These are phyloP conservation scores for Acromyrmex charruanus DNA, from an alignment of 1,140 invertebrate genomes.

Conservation along the genomic window DNA sequence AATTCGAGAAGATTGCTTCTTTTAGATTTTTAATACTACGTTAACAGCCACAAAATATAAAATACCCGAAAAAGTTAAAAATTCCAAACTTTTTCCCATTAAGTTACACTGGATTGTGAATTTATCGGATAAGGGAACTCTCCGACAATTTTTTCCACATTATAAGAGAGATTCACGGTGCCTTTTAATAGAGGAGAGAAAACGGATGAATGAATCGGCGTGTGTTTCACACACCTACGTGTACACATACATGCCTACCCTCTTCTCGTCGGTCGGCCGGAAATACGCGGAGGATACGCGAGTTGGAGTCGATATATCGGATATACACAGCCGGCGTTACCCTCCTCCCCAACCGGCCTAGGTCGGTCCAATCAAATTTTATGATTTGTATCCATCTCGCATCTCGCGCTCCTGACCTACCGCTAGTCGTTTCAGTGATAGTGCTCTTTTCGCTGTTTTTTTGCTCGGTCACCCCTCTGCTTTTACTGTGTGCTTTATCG, in stretches of 20 bases:
- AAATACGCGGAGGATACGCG: slow-evolving; percentile 81
- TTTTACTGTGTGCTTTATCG: slow-evolving; percentile 60
- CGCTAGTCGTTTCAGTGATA: slow-evolving; percentile 76
- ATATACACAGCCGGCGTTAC: slow-evolving; percentile 70
- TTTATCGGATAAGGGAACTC: slow-evolving; percentile 19
- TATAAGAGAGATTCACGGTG: slow-evolving; percentile 50
- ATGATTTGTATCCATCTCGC: slow-evolving; percentile 84
- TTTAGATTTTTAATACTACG: not conserved
- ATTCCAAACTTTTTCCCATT: not conserved
- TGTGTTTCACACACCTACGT: slow-evolving; percentile 27
- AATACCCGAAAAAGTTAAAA: not conserved
- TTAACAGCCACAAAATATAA: not conserved
- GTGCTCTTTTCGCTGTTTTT: slow-evolving; percentile 72
- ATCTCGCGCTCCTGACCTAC: slow-evolving; percentile 82
- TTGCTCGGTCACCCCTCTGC: slow-evolving; percentile 34
- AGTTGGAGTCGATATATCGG: slow-evolving; percentile 82
- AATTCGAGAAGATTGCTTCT: not conserved
- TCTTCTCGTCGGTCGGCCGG: slow-evolving; percentile 73
- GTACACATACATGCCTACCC: slow-evolving; percentile 64
- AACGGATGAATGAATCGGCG: slow-evolving; percentile 78
- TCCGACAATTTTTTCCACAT: slow-evolving; percentile 47
- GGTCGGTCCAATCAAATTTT: slow-evolving; percentile 85
- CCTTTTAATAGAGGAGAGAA: slow-evolving; percentile 59
- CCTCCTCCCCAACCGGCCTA: slow-evolving; percentile 69
- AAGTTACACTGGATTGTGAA: not conserved